phyloP scores from a whole-genome alignment of 2,888 invertebrate species.

The Athalia circularis region DNA sequence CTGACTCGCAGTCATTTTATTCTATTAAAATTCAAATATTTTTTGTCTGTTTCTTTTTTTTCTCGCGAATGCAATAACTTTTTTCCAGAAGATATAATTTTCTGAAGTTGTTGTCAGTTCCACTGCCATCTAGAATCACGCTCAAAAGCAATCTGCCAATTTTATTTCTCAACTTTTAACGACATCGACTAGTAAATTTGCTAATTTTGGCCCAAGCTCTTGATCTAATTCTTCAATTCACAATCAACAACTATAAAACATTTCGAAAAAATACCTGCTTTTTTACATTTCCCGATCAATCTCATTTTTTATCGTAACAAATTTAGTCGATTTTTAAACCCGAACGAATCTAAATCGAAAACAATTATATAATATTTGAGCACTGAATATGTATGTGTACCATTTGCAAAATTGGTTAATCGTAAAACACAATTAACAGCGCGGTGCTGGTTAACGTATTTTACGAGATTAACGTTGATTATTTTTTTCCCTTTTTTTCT shows the following conservation, averaged over 20 bases:
- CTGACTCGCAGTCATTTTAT: background rate
- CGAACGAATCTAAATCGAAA: constrained; percentile 12
- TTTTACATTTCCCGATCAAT: constrained; percentile 10
- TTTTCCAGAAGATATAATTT: background rate
- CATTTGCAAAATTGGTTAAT: background rate
- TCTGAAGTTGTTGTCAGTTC: too few relatives aligned
- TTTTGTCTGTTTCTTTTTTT: background rate
- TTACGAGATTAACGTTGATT: constrained; percentile 30
- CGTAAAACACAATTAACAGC: constrained; percentile 23
- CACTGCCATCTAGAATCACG: background rate
- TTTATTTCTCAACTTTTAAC: background rate
- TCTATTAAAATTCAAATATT: background rate
- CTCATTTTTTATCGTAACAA: background rate
- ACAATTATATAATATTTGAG: constrained; percentile 35
- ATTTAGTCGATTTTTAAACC: background rate
- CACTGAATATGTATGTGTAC: constrained; percentile 10
- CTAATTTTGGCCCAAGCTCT: constrained; percentile 14
- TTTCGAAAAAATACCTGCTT: constrained; percentile 14
- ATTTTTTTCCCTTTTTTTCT: background rate
- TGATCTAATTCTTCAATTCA: background rate
- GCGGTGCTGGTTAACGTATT: background rate
- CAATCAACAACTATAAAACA: background rate
- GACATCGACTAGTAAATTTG: constrained; percentile 16
- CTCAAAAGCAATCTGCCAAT: constrained; percentile 4
- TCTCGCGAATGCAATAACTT: background rate